These are phyloP conservation scores for Fulmarus glacialis DNA, from an alignment of 2,113 vertebrate genomes.

Conservation along the genomic window DNA sequence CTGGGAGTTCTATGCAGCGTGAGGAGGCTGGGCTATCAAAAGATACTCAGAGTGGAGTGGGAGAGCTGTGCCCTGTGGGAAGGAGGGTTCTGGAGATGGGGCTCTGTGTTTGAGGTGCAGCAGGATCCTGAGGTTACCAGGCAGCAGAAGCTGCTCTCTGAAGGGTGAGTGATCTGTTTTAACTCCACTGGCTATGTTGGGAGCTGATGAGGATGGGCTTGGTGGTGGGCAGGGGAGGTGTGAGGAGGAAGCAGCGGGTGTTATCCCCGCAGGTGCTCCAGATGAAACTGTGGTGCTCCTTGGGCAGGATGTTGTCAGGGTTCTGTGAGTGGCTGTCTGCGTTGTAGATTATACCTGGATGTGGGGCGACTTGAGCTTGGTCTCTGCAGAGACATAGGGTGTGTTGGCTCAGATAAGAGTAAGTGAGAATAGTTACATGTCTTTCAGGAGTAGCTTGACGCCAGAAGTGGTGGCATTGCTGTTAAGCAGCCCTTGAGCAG, in stretches of 20 bases:
- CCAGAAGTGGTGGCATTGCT: not conserved
- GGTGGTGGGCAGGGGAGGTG: not conserved
- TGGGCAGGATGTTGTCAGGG: not conserved
- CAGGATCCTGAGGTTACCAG: not conserved
- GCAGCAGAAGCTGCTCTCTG: not conserved
- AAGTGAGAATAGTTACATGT: fast-evolving
- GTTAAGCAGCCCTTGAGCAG: not conserved
- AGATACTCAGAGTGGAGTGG: not conserved
- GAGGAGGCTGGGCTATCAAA: not conserved
- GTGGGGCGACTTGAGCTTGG: not conserved
- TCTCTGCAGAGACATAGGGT: not conserved
- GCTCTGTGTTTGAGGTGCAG: not conserved
- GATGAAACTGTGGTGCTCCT: not conserved
- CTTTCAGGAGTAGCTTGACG: not conserved
- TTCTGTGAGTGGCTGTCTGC: not conserved
- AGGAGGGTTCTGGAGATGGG: not conserved
- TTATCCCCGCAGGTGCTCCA: not conserved
- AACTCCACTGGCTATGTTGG: not conserved
- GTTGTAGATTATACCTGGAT: not conserved
- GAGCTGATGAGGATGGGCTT: not conserved
- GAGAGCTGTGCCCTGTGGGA: not conserved
- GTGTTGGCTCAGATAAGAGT: not conserved
- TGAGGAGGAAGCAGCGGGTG: not conserved
- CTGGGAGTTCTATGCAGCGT: not conserved
- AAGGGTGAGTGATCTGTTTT: not conserved